A percentile compares a stretch with the other conserved stretches of the same genome.
Conservation (phyloP, 2,797 vertebrate species). For the Hipposideros larvatus region DNA sequence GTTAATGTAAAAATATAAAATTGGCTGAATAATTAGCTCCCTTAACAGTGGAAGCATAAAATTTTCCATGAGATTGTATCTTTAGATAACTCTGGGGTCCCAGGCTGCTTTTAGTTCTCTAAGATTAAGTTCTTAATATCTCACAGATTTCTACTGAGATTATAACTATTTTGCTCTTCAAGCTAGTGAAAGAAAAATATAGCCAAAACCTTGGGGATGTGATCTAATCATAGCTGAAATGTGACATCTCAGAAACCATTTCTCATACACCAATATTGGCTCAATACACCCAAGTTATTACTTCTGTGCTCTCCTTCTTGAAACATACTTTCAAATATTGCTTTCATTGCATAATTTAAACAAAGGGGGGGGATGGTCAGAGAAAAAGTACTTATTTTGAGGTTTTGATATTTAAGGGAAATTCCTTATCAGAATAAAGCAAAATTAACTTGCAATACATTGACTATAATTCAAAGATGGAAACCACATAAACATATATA, state of each 20-base stretch:
- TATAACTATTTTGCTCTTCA: conserved; percentile 25
- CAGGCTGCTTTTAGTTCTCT: conserved; percentile 63
- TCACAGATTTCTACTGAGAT: conserved; percentile 67
- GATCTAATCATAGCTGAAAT: conserved; percentile 67
- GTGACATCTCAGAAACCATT: conserved; percentile 53
- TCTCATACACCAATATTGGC: conserved; percentile 50
- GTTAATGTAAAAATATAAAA: conserved; percentile 6
- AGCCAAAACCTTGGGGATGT: conserved; percentile 58
- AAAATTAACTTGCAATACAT: neutral
- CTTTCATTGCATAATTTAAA: neutral
- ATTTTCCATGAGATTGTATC: conserved; percentile 41
- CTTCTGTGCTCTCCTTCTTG: neutral
- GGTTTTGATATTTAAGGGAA: neutral
- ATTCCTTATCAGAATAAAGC: neutral
- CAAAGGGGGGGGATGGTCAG: neutral
- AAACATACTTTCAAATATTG: conserved; percentile 39
- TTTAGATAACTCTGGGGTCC: conserved; percentile 41
- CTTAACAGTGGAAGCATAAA: conserved; percentile 33
- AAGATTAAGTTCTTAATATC: conserved; percentile 65
- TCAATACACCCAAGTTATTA: conserved; percentile 50
- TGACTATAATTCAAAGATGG: neutral
- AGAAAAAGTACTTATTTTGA: neutral
- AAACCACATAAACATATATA: neutral
- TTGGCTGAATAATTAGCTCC: conserved; percentile 5
- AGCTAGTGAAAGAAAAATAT: conserved; percentile 58